Conservation (phyloP, 1,140 invertebrate species). For the Zaprionus ghesquierei region DNA sequence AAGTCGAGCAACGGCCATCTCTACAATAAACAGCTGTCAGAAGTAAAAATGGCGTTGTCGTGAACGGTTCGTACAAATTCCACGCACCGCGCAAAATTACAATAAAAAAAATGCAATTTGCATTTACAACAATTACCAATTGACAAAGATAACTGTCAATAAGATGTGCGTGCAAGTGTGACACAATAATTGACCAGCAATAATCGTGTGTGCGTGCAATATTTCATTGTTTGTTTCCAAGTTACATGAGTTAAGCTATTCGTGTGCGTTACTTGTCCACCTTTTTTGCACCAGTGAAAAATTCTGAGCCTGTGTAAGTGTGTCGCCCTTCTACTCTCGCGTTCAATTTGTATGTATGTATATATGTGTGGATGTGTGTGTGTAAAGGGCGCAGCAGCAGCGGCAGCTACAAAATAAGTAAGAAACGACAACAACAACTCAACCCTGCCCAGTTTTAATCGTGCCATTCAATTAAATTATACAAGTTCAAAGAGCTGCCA, state of each 20-base stretch:
- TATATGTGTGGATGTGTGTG: slow-evolving; percentile 35
- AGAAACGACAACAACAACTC: slow-evolving; percentile 21
- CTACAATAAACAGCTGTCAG: slow-evolving; percentile 42
- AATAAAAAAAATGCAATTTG: slow-evolving; percentile 45
- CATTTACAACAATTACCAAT: slow-evolving; percentile 19
- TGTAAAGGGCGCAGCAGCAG: slow-evolving; percentile 73
- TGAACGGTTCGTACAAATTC: slow-evolving; percentile 33
- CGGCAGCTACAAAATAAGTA: slow-evolving; percentile 28
- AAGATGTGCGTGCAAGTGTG: slow-evolving; percentile 31
- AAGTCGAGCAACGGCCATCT: slow-evolving; percentile 7
- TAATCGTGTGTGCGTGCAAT: slow-evolving; percentile 24
- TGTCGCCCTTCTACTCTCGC: slow-evolving; percentile 13
- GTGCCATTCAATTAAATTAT: slow-evolving; percentile 50
- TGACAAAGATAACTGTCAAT: slow-evolving; percentile 22
- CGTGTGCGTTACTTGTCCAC: slow-evolving; percentile 25
- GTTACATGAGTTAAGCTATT: slow-evolving; percentile 35
- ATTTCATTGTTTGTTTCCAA: slow-evolving; percentile 34
- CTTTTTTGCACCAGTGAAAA: slow-evolving; percentile 50
- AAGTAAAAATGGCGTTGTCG: slow-evolving; percentile 55
- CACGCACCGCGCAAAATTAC: slow-evolving; percentile 35
- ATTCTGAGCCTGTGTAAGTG: slow-evolving; percentile 30
- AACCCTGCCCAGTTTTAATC: slow-evolving; percentile 29
- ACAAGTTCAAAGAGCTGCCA: slow-evolving; percentile 44
- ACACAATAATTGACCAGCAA: slow-evolving; percentile 5
- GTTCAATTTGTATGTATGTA: slow-evolving; percentile 39